A percentile compares a stretch with the other conserved stretches of the same genome.
Evolutionary conservation across 2,888 invertebrate genomes (phyloP).

Genomic region (Nomada goodeniana): DNA sequence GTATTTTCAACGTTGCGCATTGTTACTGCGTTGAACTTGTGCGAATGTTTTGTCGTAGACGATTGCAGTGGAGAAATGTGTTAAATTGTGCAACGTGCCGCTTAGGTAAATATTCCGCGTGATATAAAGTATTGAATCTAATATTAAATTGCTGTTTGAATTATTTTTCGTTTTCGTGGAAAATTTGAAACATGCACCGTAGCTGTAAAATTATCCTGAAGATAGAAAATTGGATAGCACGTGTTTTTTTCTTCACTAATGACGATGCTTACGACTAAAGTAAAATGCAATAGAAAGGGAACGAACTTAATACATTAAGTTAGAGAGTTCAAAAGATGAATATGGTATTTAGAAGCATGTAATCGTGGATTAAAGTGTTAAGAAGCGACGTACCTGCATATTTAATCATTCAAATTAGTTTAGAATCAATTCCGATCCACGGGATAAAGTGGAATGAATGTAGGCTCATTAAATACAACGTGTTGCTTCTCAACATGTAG

Average conservation of each 20-base stretch:
- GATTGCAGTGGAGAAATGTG: background rate
- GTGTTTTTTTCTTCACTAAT: background rate
- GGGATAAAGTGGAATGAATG: background rate
- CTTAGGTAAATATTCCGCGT: background rate
- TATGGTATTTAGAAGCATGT: too few relatives aligned
- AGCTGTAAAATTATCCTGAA: too few relatives aligned
- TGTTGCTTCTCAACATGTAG: background rate
- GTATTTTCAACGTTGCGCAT: background rate
- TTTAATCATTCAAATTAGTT: constrained; percentile 14
- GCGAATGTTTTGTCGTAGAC: background rate
- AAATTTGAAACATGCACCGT: background rate
- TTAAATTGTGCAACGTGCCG: background rate
- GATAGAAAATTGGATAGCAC: too few relatives aligned
- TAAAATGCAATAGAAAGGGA: background rate
- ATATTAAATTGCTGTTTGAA: background rate
- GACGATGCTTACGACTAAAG: background rate
- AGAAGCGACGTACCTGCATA: background rate
- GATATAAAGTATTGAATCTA: background rate
- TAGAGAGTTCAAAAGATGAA: too few relatives aligned
- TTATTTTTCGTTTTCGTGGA: background rate
- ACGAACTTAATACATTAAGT: background rate
- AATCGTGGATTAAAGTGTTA: background rate
- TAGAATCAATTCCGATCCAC: constrained; percentile 15
- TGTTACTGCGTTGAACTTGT: background rate
- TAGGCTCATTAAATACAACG: constrained; percentile 8